These are phyloP conservation scores for Orbicella faveolata DNA, from an alignment of 64 coral and sea anemone genomes.

Conservation along the genomic window DNA sequence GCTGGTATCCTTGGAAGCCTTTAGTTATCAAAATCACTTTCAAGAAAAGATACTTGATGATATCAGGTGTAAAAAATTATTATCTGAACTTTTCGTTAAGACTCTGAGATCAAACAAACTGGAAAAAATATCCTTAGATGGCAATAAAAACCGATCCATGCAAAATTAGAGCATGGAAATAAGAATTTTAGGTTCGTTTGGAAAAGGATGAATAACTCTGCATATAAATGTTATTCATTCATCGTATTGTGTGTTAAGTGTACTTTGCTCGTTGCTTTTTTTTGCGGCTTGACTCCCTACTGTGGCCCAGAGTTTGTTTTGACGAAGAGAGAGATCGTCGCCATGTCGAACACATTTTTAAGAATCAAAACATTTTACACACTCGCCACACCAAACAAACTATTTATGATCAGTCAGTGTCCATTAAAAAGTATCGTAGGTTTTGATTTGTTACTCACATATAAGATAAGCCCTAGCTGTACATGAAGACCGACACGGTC, in stretches of 20 bases:
- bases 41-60: too few species aligned
- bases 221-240: not conserved
- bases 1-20: too few species aligned
- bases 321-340: not conserved
- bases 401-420: not conserved
- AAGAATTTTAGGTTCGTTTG: not conserved
- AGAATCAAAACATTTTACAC: not conserved
- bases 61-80: too few species aligned
- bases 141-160: too few species aligned
- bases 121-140: too few species aligned
- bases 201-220: not conserved
- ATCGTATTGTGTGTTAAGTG: not conserved
- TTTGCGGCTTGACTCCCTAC: not conserved
- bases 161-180: not conserved
- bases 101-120: too few species aligned
- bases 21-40: too few species aligned
- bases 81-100: too few species aligned
- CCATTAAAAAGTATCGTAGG: not conserved
- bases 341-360: not conserved
- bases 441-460: not conserved
- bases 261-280: not conserved
- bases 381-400: not conserved
- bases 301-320: not conserved
- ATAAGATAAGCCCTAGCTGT: not conserved
- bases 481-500: not conserved